Conservation (phyloP, 2,113 vertebrate genomes). For the Eudyptes chrysolophus region DNA sequence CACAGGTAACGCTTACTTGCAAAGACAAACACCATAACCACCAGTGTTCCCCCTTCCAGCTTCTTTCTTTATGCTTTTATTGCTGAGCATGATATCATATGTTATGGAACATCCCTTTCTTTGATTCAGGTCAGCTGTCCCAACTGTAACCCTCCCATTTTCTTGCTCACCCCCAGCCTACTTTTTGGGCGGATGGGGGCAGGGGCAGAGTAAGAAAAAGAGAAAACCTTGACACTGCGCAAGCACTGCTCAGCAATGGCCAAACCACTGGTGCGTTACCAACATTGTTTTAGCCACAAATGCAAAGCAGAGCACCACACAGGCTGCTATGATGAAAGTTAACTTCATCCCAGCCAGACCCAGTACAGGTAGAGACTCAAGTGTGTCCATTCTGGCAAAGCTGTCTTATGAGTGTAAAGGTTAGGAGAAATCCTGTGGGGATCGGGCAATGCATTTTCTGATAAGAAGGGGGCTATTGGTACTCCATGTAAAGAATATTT, state of each 20-base stretch:
- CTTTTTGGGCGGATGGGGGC: accelerated
- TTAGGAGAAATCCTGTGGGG: background rate
- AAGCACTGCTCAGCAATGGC: background rate
- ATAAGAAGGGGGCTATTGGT: background rate
- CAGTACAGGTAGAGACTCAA: background rate
- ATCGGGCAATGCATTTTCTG: background rate
- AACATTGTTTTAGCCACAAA: background rate
- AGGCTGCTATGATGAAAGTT: background rate
- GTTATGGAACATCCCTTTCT: background rate
- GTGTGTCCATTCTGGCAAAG: background rate
- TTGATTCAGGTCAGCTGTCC: background rate
- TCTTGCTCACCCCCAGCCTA: accelerated
- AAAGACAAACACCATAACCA: background rate
- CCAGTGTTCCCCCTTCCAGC: background rate
- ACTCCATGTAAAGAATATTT: background rate
- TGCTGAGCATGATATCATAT: background rate
- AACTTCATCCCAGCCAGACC: background rate
- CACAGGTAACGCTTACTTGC: background rate
- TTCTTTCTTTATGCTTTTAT: background rate
- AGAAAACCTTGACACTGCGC: no score
- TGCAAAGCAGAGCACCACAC: background rate
- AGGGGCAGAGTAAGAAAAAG: background rate
- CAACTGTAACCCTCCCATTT: background rate
- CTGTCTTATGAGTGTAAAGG: background rate
- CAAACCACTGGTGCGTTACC: background rate